phyloP scores from a whole-genome alignment of 35 echinoderm and acorn worm species.

The Strongylocentrotus purpuratus region DNA sequence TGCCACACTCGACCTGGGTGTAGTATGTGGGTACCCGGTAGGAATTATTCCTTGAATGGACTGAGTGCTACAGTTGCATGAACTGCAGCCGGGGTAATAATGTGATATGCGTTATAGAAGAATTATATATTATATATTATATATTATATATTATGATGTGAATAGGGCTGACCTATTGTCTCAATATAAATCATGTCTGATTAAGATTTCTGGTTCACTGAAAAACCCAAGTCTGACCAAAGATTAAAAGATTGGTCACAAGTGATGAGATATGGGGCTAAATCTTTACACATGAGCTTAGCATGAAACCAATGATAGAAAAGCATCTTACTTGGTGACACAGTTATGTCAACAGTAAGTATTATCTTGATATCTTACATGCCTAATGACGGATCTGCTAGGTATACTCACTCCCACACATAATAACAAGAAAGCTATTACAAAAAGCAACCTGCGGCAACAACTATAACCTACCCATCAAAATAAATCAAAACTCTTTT shows the following conservation, averaged over 20 bases:
- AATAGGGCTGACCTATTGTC: no score
- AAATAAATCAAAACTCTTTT: background rate
- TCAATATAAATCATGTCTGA: background rate
- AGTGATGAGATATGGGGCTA: background rate
- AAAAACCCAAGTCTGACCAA: background rate
- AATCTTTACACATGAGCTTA: background rate
- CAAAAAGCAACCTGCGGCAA: background rate
- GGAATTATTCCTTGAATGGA: no score
- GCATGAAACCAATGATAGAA: background rate
- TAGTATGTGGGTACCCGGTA: no score
- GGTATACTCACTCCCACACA: background rate
- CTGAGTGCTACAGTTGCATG: no score
- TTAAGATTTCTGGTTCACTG: background rate
- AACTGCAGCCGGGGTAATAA: no score
- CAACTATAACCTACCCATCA: background rate
- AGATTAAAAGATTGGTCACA: background rate
- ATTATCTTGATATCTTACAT: background rate
- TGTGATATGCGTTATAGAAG: no score
- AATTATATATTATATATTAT: no score
- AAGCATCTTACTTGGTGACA: background rate
- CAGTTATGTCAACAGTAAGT: background rate
- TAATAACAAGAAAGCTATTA: background rate
- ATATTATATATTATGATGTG: no score
- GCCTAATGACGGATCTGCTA: background rate
- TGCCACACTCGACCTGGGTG: no score